Conservation (phyloP, 2,888 invertebrate species). For the Scrobipalpa costella region DNA sequence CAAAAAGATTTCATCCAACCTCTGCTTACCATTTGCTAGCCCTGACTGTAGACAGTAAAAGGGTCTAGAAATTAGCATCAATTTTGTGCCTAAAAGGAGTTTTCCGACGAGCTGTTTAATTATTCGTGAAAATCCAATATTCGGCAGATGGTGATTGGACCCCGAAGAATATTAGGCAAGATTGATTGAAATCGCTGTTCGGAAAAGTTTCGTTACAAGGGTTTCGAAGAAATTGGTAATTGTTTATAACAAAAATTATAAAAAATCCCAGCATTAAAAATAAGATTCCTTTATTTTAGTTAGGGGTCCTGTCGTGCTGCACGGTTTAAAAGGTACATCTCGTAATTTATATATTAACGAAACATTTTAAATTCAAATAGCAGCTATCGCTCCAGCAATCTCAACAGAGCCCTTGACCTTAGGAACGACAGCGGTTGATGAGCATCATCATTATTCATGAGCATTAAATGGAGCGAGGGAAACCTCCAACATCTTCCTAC, state of each 20-base stretch:
- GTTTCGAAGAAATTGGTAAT: background rate
- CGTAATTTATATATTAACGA: background rate
- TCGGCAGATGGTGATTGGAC: constrained; percentile 17
- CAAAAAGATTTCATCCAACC: too few species aligned
- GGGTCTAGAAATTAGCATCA: constrained; percentile 15
- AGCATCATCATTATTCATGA: constrained; percentile 12
- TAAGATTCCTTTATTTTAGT: too few species aligned
- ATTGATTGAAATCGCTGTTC: constrained; percentile 13
- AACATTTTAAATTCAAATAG: background rate
- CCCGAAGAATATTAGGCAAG: constrained; percentile 3
- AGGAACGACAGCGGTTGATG: background rate
- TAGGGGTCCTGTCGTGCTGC: too few species aligned
- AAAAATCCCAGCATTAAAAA: background rate
- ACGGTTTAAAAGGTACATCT: too few species aligned
- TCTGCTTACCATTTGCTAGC: too few species aligned
- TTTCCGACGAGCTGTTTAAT: constrained; percentile 16
- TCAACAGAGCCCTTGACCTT: constrained; percentile 5
- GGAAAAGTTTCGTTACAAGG: background rate
- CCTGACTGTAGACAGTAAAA: too few species aligned
- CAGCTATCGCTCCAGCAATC: background rate
- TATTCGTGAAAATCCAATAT: constrained; percentile 22
- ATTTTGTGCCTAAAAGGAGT: constrained; percentile 19
- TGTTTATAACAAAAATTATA: background rate
- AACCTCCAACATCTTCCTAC: background rate
- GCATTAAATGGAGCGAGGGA: background rate